These are phyloP conservation scores for Cricetomys ansorgei DNA, from an alignment of 2,113 vertebrate species.

Conservation along the genomic window DNA sequence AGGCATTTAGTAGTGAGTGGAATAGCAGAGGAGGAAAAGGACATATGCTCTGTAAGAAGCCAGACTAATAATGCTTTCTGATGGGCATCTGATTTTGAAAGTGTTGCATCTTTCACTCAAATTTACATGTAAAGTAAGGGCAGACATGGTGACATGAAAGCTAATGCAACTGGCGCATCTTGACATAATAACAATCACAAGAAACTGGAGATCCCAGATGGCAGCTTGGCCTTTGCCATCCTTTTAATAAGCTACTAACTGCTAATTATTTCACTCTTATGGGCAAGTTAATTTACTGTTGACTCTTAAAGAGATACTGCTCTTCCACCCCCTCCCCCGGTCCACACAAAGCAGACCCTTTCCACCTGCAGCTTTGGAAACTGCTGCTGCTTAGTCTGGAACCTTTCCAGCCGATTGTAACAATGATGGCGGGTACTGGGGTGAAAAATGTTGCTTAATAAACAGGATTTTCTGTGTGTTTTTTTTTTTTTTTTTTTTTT, in stretches of 20 bases:
- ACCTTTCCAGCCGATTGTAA: slow-evolving; percentile 71
- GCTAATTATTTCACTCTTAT: slow-evolving; percentile 92
- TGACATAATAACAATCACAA: slow-evolving; percentile 90
- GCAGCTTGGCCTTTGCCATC: slow-evolving; percentile 92
- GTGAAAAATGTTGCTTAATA: slow-evolving; percentile 69
- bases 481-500: background rate
- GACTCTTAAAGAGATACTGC: slow-evolving; percentile 90
- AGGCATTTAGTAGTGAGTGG: slow-evolving; percentile 80
- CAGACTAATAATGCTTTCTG: slow-evolving; percentile 84
- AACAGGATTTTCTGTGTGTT: slow-evolving; percentile 37
- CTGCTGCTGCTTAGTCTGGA: slow-evolving; percentile 67
- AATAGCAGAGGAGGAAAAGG: slow-evolving; percentile 82
- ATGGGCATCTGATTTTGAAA: slow-evolving; percentile 87
- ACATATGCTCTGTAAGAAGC: slow-evolving; percentile 83
- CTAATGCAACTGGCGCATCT: slow-evolving; percentile 87
- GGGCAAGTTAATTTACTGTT: slow-evolving; percentile 92
- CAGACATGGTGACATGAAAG: slow-evolving; percentile 87
- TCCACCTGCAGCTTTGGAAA: slow-evolving; percentile 75
- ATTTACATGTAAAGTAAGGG: slow-evolving; percentile 88
- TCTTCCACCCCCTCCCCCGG: slow-evolving; percentile 71
- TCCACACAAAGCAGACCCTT: slow-evolving; percentile 60
- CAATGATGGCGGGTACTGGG: slow-evolving; percentile 70
- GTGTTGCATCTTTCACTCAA: slow-evolving; percentile 87
- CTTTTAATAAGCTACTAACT: slow-evolving; percentile 93
- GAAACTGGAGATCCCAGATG: slow-evolving; percentile 91